Evolutionary conservation across 2,113 vertebrate species (phyloP).

Genomic region (Cathartes aura): DNA sequence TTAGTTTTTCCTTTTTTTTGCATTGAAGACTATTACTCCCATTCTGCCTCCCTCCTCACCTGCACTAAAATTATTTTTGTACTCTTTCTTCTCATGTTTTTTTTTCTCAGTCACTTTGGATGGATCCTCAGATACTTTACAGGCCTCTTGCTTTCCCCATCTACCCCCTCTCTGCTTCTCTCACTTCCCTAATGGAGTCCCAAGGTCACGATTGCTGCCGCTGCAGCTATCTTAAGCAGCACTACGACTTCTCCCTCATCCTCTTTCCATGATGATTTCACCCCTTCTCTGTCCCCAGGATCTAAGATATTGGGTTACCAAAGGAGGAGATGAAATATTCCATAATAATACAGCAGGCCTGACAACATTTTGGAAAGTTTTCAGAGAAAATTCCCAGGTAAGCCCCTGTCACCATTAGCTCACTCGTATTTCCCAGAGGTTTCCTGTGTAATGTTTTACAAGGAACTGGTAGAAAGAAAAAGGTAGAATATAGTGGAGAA

Average conservation of each 20-base stretch:
- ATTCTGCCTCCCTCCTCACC: neutral
- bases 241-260: neutral
- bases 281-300: neutral
- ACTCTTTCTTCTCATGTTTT: neutral
- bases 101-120: neutral
- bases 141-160: neutral
- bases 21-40: neutral
- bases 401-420: slow-evolving; percentile 1
- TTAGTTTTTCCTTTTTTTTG: neutral
- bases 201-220: neutral
- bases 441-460: slow-evolving; percentile 12
- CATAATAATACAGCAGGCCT: neutral
- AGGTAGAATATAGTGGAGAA: neutral
- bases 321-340: neutral
- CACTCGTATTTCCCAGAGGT: slow-evolving; percentile 44
- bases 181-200: neutral
- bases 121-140: neutral
- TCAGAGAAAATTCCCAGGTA: slow-evolving; percentile 44
- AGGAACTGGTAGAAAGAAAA: slow-evolving; percentile 33
- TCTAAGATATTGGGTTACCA: neutral
- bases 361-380: slow-evolving; percentile 15
- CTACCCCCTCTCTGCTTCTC: neutral
- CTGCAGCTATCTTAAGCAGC: neutral
- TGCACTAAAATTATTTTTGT: neutral
- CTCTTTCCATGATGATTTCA: neutral